Base-by-base conservation (phyloP, 2,113 vertebrate species). In the Lucifuga dentata region DNA sequence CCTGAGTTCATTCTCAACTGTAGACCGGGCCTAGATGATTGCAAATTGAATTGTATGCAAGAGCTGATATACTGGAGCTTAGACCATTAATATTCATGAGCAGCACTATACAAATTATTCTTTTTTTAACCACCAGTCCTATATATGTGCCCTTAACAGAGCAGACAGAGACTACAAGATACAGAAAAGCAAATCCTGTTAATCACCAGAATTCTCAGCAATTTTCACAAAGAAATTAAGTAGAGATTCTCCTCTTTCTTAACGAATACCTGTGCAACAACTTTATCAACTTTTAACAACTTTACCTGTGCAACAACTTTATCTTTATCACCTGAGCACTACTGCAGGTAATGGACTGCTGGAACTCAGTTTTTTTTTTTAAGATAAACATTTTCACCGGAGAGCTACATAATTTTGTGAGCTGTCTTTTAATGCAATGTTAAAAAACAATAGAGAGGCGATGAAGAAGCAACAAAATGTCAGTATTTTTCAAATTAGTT, bases 11-110 rank as follows among this genome's bases (percentile, higher is more conserved):
- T 33, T 52, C 29, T 70, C 24, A 67, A 12, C 24, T 38, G 41
- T 26, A 66, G 15, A 16, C n/a, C n/a, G 10, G 5, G 39, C 33
- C 44, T 24, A 11, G 11, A 16, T 48, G 24, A 32, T 39, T 26
- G 26, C 23, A 19, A 26, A 33, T 17, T 19, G 32, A 21, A 45
- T 11, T n/a, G 16, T 45, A 17, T 2, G 19, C 10, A 45, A 6
- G 43, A 29, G 46, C 16, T 5, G 44, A 45, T 8, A 24, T 24
- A 23, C 26, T 39, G 20, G 10, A 66, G 11, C 17, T 10, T n/a
- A 23, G 6, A 16, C 20, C 17, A 29, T 38, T 12, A 19, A 46
- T 48, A 48, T 46, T 58, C 10, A 64, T 77, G 49, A 57, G 33
- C 17, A 60, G 3, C 16, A 39, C 23, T 10, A 19, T n/a, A n/a